Conservation (phyloP, 1,140 invertebrate genomes). For the Lepidurus arcticus region DNA sequence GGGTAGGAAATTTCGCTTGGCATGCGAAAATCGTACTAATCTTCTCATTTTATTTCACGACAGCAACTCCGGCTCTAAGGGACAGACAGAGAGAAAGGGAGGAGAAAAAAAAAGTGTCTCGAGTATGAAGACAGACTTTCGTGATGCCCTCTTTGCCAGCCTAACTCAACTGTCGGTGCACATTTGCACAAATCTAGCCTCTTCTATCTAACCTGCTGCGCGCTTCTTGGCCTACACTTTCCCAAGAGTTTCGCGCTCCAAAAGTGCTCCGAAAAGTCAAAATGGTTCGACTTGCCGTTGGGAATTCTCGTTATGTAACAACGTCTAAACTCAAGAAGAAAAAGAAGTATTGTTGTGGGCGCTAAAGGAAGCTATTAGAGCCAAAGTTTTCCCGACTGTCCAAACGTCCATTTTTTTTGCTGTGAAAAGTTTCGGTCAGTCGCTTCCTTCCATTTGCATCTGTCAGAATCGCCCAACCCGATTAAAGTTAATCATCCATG, state of each 20-base stretch:
- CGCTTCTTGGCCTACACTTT: background rate
- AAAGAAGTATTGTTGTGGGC: background rate
- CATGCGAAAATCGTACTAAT: too few species aligned
- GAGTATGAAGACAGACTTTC: background rate
- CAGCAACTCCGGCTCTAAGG: too few species aligned
- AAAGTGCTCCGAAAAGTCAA: constrained; percentile 1
- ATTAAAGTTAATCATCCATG: background rate
- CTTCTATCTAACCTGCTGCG: background rate
- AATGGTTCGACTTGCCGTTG: background rate
- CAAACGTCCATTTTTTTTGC: background rate
- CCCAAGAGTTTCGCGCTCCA: background rate
- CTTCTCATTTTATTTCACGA: too few species aligned
- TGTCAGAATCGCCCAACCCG: background rate
- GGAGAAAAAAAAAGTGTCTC: background rate
- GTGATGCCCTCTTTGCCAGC: background rate
- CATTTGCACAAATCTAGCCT: background rate
- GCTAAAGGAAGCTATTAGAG: background rate
- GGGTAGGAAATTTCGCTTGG: too few species aligned
- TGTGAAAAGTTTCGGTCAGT: background rate
- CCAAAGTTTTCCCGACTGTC: background rate
- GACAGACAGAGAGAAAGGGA: too few species aligned
- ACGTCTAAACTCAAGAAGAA: background rate
- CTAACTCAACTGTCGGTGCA: background rate
- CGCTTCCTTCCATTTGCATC: background rate
- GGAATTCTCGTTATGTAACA: background rate